Evolutionary conservation across 2,888 invertebrate species (phyloP).

Genomic region (Coleophora deauratella): DNA sequence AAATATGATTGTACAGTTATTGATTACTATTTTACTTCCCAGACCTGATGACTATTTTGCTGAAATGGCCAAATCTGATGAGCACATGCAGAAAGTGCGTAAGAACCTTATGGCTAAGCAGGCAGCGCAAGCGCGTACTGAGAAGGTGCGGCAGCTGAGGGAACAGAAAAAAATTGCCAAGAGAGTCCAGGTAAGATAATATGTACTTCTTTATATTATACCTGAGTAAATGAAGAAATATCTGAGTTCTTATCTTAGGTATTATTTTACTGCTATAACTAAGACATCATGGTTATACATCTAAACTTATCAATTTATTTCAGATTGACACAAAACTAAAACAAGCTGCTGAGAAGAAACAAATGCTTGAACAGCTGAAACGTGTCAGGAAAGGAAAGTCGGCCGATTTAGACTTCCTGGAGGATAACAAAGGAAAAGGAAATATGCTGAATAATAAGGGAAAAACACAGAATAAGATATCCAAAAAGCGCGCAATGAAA

Average conservation of each 20-base stretch:
- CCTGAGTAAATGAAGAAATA: too few relatives aligned
- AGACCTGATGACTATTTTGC: conserved; percentile 98
- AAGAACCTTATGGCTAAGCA: conserved; percentile 89
- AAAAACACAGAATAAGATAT: conserved; percentile 43
- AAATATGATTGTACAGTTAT: neutral
- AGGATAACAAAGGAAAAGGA: conserved; percentile 66
- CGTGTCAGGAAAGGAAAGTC: conserved; percentile 91
- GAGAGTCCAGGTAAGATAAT: conserved; percentile 76
- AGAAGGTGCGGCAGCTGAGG: conserved; percentile 91
- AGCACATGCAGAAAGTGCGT: conserved; percentile 97
- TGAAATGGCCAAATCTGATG: conserved; percentile 98
- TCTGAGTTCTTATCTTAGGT: too few relatives aligned
- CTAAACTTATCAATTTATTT: too few relatives aligned
- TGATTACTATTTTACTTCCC: neutral
- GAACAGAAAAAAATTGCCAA: conserved; percentile 95
- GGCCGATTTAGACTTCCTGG: conserved; percentile 86
- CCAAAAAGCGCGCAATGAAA: conserved; percentile 76
- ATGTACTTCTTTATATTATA: neutral
- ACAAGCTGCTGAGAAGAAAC: conserved; percentile 91
- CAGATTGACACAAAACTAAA: conserved; percentile 88
- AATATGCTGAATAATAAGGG: conserved; percentile 37
- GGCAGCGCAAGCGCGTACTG: conserved; percentile 87
- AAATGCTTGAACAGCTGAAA: conserved; percentile 93
- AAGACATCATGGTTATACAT: too few relatives aligned
- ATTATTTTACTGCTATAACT: too few relatives aligned